Evolutionary conservation across 92 coral and sea anemone genomes (phyloP).

Genomic region (Porites cylindrica): DNA sequence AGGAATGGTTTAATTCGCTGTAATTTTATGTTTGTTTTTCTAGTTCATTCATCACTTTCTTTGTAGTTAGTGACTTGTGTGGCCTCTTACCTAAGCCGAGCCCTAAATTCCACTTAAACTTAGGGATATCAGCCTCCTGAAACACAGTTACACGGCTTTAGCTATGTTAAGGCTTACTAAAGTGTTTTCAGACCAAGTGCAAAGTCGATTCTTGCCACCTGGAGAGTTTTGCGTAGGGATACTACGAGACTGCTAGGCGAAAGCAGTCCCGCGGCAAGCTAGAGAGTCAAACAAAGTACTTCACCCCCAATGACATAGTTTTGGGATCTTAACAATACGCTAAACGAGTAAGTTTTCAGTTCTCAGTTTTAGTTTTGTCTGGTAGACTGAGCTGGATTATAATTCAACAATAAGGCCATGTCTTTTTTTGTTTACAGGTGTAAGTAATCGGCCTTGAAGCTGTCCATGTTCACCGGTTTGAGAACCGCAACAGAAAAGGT

Average conservation of each 20-base stretch:
- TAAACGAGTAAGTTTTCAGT: too few species aligned
- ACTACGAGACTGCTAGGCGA: too few species aligned
- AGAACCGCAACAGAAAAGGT: neutral
- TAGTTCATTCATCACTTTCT: conserved; percentile 11
- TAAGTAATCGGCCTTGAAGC: neutral
- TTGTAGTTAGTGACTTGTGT: neutral
- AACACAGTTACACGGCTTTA: neutral
- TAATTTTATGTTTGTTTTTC: conserved; percentile 5
- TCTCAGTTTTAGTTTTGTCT: too few species aligned
- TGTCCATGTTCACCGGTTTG: conserved; percentile 11
- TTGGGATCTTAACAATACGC: too few species aligned
- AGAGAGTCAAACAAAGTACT: neutral
- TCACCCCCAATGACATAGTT: too few species aligned
- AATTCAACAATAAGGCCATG: too few species aligned
- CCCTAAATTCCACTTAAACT: conserved; percentile 1
- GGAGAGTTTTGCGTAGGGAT: neutral
- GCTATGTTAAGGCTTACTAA: conserved; percentile 4
- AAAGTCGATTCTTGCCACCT: neutral
- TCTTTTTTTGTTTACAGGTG: too few species aligned
- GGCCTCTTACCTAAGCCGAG: conserved; percentile 7
- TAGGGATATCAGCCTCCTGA: neutral
- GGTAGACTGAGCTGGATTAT: too few species aligned
- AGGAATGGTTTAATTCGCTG: conserved; percentile 9
- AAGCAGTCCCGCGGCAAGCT: too few species aligned
- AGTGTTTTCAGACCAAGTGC: neutral